Conservation (phyloP, 2,888 invertebrate genomes). For the Pammene fasciana region DNA sequence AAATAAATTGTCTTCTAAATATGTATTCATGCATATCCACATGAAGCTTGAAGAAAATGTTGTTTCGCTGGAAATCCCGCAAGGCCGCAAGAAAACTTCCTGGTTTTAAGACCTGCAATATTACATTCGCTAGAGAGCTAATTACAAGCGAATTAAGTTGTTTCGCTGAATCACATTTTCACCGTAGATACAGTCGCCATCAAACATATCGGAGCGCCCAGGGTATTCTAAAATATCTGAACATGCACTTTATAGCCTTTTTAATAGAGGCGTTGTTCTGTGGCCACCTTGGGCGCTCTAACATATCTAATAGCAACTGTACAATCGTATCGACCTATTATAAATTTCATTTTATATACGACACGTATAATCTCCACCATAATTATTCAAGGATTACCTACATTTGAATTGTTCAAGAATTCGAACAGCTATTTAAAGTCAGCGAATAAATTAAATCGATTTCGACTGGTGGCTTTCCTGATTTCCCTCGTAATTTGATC, state of each 20-base stretch:
- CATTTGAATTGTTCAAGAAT: constrained; percentile 18
- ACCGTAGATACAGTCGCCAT: no score
- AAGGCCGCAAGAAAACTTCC: not conserved
- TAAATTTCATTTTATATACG: not conserved
- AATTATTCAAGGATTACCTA: not conserved
- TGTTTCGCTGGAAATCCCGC: not conserved
- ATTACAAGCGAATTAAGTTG: not conserved
- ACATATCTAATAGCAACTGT: no score
- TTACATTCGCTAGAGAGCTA: not conserved
- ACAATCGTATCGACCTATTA: no score
- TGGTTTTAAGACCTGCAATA: not conserved
- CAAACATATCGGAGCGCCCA: no score
- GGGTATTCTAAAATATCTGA: no score
- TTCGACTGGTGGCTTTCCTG: constrained; percentile 49
- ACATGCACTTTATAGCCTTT: no score
- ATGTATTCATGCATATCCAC: not conserved
- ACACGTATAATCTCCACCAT: not conserved
- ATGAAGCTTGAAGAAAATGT: not conserved
- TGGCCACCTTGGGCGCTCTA: no score
- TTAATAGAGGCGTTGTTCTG: no score
- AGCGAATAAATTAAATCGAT: constrained; percentile 52
- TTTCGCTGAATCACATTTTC: no score
- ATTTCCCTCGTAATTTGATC: constrained; percentile 64
- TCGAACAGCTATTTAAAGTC: constrained; percentile 45
- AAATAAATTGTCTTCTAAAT: not conserved